Evolutionary conservation across 2,113 vertebrate species (phyloP).

Genomic region (Macaca mulatta): DNA sequence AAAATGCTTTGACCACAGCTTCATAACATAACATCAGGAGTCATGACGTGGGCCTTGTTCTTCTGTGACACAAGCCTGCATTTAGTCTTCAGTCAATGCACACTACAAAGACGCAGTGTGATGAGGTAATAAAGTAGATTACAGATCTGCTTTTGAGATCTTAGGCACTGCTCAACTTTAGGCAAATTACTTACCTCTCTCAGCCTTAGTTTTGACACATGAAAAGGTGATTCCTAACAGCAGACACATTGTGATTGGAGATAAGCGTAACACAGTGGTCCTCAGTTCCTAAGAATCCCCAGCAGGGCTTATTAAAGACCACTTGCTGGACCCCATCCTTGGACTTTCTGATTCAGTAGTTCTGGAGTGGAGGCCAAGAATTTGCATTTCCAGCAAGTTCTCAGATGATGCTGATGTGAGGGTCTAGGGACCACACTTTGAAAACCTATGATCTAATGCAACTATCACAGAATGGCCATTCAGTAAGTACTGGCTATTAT

Average conservation of each 20-base stretch:
- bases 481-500: background rate
- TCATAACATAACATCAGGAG: background rate
- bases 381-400: constrained; percentile 9
- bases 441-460: background rate
- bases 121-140: background rate
- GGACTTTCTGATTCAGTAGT: background rate
- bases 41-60: background rate
- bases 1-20: background rate
- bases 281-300: background rate
- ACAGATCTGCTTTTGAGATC: background rate
- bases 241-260: background rate
- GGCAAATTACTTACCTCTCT: background rate
- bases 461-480: background rate
- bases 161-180: background rate
- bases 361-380: background rate
- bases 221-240: background rate
- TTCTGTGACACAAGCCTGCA: background rate
- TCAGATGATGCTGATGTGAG: background rate
- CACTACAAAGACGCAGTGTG: background rate
- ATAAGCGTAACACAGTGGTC: background rate
- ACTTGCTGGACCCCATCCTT: background rate
- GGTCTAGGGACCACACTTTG: background rate
- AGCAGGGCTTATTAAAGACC: background rate
- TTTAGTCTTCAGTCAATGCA: background rate
- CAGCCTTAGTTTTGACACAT: background rate